phyloP scores from a whole-genome alignment of 2,888 invertebrate genomes.

The Charanyca ferruginea region DNA sequence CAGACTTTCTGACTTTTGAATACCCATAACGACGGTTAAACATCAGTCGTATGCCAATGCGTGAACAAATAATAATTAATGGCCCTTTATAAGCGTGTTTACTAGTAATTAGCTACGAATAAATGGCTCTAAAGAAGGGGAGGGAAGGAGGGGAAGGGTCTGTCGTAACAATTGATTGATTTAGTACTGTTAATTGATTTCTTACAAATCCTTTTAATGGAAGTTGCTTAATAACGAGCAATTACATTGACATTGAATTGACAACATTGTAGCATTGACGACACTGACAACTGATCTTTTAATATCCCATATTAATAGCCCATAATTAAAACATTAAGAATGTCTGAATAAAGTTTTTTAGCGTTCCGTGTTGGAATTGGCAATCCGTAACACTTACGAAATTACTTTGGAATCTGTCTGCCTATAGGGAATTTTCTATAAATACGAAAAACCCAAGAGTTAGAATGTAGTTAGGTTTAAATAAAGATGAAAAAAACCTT shows the following conservation, averaged over 20 bases:
- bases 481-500: too few species aligned
- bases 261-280: neutral
- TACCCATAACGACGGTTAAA: too few species aligned
- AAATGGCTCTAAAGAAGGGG: neutral
- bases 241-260: slow-evolving; percentile 22
- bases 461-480: too few species aligned
- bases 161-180: neutral
- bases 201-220: neutral
- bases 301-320: slow-evolving; percentile 19
- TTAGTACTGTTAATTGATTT: neutral
- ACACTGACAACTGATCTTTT: slow-evolving; percentile 3
- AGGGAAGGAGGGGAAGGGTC: too few species aligned
- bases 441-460: too few species aligned
- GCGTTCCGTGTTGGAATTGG: neutral
- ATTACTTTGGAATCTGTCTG: too few species aligned
- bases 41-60: too few species aligned
- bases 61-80: too few species aligned
- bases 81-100: too few species aligned
- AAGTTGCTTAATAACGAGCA: slow-evolving; percentile 7
- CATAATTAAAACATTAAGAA: neutral
- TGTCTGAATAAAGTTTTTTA: neutral
- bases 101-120: neutral
- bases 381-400: too few species aligned
- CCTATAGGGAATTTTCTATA: too few species aligned
- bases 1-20: too few species aligned